Base-by-base conservation (phyloP, 2,888 invertebrate genomes). In the Drosophila pseudotakahashii region DNA sequence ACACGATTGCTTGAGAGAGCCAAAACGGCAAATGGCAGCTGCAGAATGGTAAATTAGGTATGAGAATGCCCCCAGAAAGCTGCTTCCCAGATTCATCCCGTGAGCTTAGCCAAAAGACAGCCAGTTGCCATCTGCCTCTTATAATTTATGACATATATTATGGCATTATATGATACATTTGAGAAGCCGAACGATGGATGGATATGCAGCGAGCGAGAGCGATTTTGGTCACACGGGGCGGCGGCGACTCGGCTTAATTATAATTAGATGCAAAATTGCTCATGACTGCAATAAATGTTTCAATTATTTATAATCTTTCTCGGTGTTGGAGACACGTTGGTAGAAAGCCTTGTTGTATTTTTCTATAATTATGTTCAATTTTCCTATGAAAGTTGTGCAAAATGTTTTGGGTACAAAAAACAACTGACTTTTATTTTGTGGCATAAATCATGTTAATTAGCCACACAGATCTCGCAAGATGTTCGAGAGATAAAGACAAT, bases 281-380 rank as follows among this genome's bases (percentile, higher is more conserved):
- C 74, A 77, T 78, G 84, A 83, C 80, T 84, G 84, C 86, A 85
- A 85, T 86, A 85, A 85, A 86, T 82, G 84, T 79, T 78, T 83
- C 79, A 82, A 77, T 84, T 86, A 86, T 81, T 80, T 80, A 78
- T 83, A 81, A 81, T 66, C 14, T 55, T 44, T 53, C 19, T 52
- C 16, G 32, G 16, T 47, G 34, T 60, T 39, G 39, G 44, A 51
- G 61, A 32, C 42, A 37, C 2, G n/a, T 30, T 62, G 19, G 2
- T 19, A 39, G 53, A 62, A 53, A 62, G 62, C 16, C 41, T 42
- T 50, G 41, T 42, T 57, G 41, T 59, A 10, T 26, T 32, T 47
- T 74, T 76, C 75, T 76, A 83, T 89, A 84, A 88, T 88, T 88
- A 86, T 80, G 75, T 58, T 77, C 80, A 83, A 85, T 85, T 83